phyloP scores from a whole-genome alignment of 2,888 invertebrate species.

The Lysandra coridon region DNA sequence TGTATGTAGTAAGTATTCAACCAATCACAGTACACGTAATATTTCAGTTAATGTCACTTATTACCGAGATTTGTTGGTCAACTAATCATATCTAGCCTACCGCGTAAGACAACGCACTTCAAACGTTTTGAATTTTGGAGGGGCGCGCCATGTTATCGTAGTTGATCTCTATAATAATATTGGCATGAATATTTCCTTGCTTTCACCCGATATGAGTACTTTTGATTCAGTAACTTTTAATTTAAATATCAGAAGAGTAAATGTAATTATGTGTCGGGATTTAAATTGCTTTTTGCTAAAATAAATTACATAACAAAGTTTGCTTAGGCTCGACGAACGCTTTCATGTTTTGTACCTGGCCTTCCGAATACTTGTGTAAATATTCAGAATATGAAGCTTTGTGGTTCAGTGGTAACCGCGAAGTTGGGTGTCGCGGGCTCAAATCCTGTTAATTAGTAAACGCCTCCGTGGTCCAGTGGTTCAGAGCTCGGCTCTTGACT shows the following conservation, averaged over 20 bases:
- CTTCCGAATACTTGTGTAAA: slow-evolving; percentile 1
- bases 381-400: neutral
- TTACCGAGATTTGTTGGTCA: too few species aligned
- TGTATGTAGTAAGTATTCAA: too few species aligned
- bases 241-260: slow-evolving; percentile 8
- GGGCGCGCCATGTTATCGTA: too few species aligned
- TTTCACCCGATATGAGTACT: neutral
- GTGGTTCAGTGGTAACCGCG: neutral
- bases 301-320: slow-evolving; percentile 5
- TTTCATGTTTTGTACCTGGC: neutral
- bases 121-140: too few species aligned
- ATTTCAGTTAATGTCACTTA: too few species aligned
- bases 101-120: too few species aligned
- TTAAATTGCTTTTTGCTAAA: slow-evolving; percentile 25
- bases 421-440: neutral
- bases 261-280: slow-evolving; percentile 5
- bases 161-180: too few species aligned
- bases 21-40: too few species aligned
- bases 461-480: too few species aligned
- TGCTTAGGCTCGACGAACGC: neutral
- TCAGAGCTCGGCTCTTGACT: too few species aligned
- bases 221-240: neutral
- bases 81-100: too few species aligned
- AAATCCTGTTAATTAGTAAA: too few species aligned
- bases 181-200: neutral